A percentile compares a stretch with the other conserved stretches of the same genome.
Conservation (phyloP, 2,113 vertebrate genomes). For the Argyrosomus japonicus region DNA sequence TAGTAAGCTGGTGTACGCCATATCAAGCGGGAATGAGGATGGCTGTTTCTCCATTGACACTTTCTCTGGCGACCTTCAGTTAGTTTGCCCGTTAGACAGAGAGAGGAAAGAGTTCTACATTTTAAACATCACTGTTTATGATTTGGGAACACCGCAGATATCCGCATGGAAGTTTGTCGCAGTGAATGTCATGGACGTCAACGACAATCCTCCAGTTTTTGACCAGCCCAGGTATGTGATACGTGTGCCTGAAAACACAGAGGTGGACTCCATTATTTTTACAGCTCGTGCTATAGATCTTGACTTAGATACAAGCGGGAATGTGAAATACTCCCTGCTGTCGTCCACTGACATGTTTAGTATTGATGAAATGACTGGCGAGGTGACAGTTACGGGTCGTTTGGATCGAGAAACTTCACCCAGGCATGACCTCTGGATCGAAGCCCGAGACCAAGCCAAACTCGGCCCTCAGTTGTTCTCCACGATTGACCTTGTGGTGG, state of each 20-base stretch:
- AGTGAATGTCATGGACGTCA: constrained; percentile 92
- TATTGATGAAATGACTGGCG: constrained; percentile 89
- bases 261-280: constrained; percentile 85
- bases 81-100: constrained; percentile 90
- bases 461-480: constrained; percentile 87
- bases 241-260: constrained; percentile 87
- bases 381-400: constrained; percentile 85
- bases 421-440: constrained; percentile 87
- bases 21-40: constrained; percentile 93
- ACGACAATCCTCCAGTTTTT: constrained; percentile 92
- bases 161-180: constrained; percentile 93
- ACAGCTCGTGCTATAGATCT: constrained; percentile 86
- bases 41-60: constrained; percentile 91
- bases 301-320: constrained; percentile 87
- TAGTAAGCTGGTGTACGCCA: constrained; percentile 89
- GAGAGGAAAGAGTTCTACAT: constrained; percentile 92
- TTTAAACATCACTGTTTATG: constrained; percentile 94
- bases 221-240: constrained; percentile 89
- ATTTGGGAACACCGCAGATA: constrained; percentile 91
- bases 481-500: constrained; percentile 84
- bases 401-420: constrained; percentile 91
- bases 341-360: constrained; percentile 88
- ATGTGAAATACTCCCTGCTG: constrained; percentile 88
- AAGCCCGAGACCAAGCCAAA: constrained; percentile 91
- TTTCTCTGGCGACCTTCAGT: constrained; percentile 88